phyloP scores from a whole-genome alignment of 2,888 invertebrate genomes.

The Caenorhabditis virilis region DNA sequence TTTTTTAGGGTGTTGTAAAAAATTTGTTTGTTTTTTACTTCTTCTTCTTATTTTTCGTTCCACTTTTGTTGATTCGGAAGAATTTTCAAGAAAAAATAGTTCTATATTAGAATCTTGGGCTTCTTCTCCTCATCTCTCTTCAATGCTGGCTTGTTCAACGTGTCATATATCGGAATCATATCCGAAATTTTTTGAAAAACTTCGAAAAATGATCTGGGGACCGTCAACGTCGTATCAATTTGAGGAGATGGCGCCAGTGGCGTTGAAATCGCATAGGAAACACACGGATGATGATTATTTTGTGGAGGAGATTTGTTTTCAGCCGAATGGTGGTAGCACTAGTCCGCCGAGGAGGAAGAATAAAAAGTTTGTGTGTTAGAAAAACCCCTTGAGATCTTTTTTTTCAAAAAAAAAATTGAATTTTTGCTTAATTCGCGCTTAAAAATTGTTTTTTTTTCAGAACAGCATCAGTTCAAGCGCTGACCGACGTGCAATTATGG shows the following conservation, averaged over 20 bases:
- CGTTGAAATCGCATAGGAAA: slow-evolving; percentile 32
- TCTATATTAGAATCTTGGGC: no score
- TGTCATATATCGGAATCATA: slow-evolving; percentile 32
- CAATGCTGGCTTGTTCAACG: slow-evolving; percentile 15
- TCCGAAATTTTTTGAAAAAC: slow-evolving; percentile 34
- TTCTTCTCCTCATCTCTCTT: no score
- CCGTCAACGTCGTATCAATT: slow-evolving; percentile 24
- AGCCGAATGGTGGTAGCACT: slow-evolving; percentile 6
- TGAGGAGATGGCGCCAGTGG: slow-evolving; percentile 20
- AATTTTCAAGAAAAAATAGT: slow-evolving; percentile 1
- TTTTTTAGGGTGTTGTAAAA: slow-evolving; percentile 8
- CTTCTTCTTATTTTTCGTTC: background rate
- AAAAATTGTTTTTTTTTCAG: slow-evolving; percentile 41
- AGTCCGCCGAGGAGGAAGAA: slow-evolving; percentile 3
- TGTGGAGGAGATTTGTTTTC: slow-evolving; percentile 32
- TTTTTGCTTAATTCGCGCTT: no score
- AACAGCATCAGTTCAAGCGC: slow-evolving; percentile 73
- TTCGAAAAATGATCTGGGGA: slow-evolving; percentile 29
- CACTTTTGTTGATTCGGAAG: background rate
- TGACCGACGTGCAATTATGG: slow-evolving; percentile 85
- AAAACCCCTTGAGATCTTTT: background rate
- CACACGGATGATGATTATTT: slow-evolving; percentile 24
- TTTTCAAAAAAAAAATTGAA: background rate
- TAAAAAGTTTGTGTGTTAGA: background rate
- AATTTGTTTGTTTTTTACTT: background rate